phyloP scores from a whole-genome alignment of 1,140 invertebrate species.

The Trichomalopsis sarcophagae region DNA sequence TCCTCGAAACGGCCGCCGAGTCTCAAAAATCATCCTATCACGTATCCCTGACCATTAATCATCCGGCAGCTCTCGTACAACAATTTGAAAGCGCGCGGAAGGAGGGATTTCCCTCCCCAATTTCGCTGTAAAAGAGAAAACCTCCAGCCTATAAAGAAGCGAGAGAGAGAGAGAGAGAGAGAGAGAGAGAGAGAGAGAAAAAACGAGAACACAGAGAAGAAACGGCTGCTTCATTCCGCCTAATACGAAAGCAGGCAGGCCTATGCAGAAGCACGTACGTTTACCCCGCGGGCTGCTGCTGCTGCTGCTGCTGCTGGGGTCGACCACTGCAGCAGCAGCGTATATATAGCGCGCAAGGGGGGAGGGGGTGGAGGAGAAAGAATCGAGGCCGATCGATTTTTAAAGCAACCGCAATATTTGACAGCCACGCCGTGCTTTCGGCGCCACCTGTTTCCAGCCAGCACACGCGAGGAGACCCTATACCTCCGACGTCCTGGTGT shows the following conservation, averaged over 20 bases:
- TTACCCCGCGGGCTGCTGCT: conserved; percentile 35
- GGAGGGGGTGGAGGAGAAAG: conserved; percentile 46
- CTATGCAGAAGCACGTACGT: conserved; percentile 52
- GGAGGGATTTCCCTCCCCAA: neutral
- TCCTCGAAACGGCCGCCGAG: neutral
- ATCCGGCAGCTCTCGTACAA: neutral
- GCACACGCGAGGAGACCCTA: conserved; percentile 50
- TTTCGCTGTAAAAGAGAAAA: neutral
- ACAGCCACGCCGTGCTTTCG: conserved; percentile 69
- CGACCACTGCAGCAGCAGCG: neutral
- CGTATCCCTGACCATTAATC: neutral
- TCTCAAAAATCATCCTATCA: neutral
- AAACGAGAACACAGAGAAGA: neutral
- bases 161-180: neutral
- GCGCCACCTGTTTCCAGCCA: conserved; percentile 72
- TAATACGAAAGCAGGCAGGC: conserved; percentile 42
- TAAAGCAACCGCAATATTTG: conserved; percentile 74
- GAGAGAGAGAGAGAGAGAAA: neutral
- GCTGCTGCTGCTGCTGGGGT: neutral
- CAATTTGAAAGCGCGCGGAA: neutral
- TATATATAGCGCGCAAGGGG: neutral
- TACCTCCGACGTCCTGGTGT: neutral
- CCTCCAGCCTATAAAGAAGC: conserved; percentile 1
- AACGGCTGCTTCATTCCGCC: conserved; percentile 5
- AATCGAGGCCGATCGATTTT: conserved; percentile 71